A percentile compares a stretch with the other conserved stretches of the same genome.
Conservation (phyloP, 2,113 vertebrate genomes). For the Phylloscopus trochiloides region DNA sequence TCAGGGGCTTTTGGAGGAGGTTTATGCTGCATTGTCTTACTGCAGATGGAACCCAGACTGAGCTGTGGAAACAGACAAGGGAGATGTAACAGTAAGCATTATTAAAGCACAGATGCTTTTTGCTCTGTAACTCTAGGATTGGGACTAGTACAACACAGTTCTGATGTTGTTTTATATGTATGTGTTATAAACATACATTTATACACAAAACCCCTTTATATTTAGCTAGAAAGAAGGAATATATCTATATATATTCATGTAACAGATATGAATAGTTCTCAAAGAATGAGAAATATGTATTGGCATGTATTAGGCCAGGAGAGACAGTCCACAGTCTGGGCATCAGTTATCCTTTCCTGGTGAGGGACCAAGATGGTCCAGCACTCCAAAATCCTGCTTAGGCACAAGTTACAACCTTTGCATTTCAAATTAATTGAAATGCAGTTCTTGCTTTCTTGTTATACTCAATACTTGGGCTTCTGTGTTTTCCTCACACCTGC, state of each 20-base stretch:
- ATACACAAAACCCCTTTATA: neutral
- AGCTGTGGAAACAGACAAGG: neutral
- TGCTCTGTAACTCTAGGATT: neutral
- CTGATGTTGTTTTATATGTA: neutral
- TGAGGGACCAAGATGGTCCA: neutral
- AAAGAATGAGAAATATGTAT: neutral
- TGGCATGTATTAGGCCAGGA: neutral
- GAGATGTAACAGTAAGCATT: neutral
- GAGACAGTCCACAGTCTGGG: neutral
- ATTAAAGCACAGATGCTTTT: neutral
- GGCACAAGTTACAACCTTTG: neutral
- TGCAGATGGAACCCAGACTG: accelerated
- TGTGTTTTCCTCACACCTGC: slow-evolving; percentile 28
- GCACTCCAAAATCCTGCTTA: neutral
- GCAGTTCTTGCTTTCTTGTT: neutral
- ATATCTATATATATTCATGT: neutral
- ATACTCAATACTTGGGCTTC: neutral
- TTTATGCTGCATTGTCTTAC: neutral
- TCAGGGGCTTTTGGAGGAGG: neutral
- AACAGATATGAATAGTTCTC: neutral
- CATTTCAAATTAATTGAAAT: slow-evolving; percentile 47
- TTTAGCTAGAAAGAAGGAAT: neutral
- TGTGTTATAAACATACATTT: neutral
- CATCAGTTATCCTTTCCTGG: neutral
- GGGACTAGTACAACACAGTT: neutral